Base-by-base conservation (phyloP, 92 coral and sea anemone species). In the Siderastrea radians region DNA sequence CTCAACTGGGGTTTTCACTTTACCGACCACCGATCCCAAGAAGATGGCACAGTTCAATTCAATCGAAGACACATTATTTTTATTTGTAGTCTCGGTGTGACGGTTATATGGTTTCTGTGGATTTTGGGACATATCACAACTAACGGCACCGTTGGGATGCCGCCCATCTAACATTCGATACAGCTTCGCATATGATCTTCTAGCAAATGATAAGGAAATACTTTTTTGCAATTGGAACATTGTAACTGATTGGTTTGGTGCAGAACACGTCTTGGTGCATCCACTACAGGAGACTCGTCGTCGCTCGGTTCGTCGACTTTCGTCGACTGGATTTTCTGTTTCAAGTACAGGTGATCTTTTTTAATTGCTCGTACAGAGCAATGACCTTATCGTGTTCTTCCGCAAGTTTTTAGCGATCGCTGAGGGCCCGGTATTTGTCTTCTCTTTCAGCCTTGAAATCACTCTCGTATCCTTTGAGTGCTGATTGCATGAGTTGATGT, bases 161-260 rank as follows among this genome's bases (percentile, higher is more conserved):
- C 38, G 38, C 38, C 38, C 38, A 26, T 10, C 6, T n/a, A 12
- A 15, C 3, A 70, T 4, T 9, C n/a, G 38, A 12, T 69, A 44
- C 74, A 69, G 16, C 52, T 48, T 70, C 52, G 11, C 74, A 70
- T 70, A 53, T 70, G 74, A 69, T 69, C 74, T 3, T 69, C 74
- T 16, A 69, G 12, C 2, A 43, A 7, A 10, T 11, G 3, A 51
- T 13, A 3, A 6, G 74, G 70, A 65, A 65, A 65, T 17, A 65
- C 4, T 11, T 3, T 6, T 2, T 65, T 2, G 70, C 70, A 65
- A 17, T 3, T n/a, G 2, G 70, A 44, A 17, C 70, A 65, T 44
- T 65, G 44, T 44, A 65, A 44, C 17, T n/a, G 6, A 44, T n/a
- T 65, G 70, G 45, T 5, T 6, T 7, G 45, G 6, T 4, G 6